Evolutionary conservation across 2,888 invertebrate species (phyloP).

Genomic region (Pimpla rufipes): DNA sequence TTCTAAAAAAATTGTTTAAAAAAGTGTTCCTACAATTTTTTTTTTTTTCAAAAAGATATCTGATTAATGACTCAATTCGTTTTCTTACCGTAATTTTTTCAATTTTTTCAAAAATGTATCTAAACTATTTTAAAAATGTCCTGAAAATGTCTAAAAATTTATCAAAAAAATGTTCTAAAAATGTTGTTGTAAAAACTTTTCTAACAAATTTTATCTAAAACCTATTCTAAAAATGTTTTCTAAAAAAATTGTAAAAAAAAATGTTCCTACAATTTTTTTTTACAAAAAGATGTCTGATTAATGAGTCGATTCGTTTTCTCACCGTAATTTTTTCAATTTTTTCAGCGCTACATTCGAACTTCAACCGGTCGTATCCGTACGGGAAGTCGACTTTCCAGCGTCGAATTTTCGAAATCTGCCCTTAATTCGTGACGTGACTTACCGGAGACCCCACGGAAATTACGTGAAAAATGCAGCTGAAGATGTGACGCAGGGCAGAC

Average conservation of each 20-base stretch:
- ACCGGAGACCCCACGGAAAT: conserved; percentile 71
- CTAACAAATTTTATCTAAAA: too few species aligned
- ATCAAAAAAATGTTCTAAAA: too few species aligned
- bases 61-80: not conserved
- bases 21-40: too few species aligned
- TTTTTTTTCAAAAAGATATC: not conserved
- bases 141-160: too few species aligned
- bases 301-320: not conserved
- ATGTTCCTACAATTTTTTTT: too few species aligned
- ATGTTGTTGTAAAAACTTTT: too few species aligned
- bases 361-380: conserved; percentile 70
- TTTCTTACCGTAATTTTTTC: not conserved
- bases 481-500: conserved; percentile 83
- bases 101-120: conserved; percentile 17
- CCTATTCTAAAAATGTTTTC: too few species aligned
- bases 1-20: too few species aligned
- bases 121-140: too few species aligned
- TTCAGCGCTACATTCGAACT: conserved; percentile 83
- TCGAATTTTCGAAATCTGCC: conserved; percentile 69
- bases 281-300: not conserved
- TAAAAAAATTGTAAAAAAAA: too few species aligned
- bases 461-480: conserved; percentile 72
- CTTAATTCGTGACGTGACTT: conserved; percentile 76
- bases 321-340: conserved; percentile 6
- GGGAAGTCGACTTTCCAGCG: conserved; percentile 62